Conservation (phyloP, 2,888 invertebrate species). For the Coelinius sp. region DNA sequence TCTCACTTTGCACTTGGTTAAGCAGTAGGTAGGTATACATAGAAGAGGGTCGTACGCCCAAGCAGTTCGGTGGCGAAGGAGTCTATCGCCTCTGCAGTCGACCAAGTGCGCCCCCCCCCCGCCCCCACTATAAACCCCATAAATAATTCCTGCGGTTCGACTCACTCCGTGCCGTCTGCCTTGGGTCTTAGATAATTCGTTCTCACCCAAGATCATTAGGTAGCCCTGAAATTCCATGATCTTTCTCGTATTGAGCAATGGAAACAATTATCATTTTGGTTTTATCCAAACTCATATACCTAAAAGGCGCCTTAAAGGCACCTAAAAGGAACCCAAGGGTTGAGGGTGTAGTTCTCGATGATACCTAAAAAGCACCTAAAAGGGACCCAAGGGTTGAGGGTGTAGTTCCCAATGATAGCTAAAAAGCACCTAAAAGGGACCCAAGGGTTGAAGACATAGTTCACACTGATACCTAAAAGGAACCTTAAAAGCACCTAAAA, state of each 20-base stretch:
- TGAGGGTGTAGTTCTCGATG: no score
- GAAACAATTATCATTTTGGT: not conserved
- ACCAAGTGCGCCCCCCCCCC: not conserved
- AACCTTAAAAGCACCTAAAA: no score
- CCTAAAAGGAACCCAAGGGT: no score
- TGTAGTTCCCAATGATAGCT: no score
- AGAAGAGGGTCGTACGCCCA: constrained; percentile 4
- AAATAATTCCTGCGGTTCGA: constrained; percentile 56
- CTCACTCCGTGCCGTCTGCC: constrained; percentile 37
- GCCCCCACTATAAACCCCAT: constrained; percentile 56
- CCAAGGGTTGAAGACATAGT: no score
- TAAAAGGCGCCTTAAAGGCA: no score
- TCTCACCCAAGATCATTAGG: not conserved
- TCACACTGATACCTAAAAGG: no score
- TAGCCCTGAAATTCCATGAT: not conserved
- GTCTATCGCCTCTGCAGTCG: not conserved
- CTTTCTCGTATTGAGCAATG: not conserved
- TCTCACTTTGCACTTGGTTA: constrained; percentile 56
- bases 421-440: no score
- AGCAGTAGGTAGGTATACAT: constrained; percentile 8
- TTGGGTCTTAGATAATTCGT: constrained; percentile 41
- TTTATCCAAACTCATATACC: no score
- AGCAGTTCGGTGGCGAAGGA: constrained; percentile 3
- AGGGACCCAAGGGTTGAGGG: no score
- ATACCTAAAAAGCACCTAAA: no score